Evolutionary conservation across 2,113 vertebrate genomes (phyloP).

Genomic region (Gymnobelideus leadbeateri): DNA sequence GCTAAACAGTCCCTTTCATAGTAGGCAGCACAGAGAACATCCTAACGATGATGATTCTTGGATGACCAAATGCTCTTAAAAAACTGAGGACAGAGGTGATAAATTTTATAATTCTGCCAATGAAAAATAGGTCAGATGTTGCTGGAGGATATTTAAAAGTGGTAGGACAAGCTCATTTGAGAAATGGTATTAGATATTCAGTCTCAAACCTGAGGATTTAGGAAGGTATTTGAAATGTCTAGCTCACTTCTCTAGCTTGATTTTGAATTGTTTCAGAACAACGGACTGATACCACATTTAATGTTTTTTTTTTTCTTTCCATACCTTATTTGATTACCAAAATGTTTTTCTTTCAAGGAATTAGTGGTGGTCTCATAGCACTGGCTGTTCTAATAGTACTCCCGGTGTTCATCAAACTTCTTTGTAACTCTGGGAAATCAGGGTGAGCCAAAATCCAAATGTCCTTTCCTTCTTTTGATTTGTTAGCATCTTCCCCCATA

Average conservation of each 20-base stretch:
- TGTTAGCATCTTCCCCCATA: constrained; percentile 31
- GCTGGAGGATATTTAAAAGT: constrained; percentile 13
- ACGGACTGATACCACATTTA: not conserved
- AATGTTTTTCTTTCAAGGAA: constrained; percentile 57
- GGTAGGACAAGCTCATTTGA: constrained; percentile 1
- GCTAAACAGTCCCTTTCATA: not conserved
- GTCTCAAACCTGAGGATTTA: not conserved
- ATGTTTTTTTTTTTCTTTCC: constrained; percentile 19
- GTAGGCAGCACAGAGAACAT: not conserved
- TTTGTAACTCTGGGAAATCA: constrained; percentile 59
- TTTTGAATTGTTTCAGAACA: not conserved
- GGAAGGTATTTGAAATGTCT: not conserved
- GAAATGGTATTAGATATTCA: not conserved
- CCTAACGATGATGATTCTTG: not conserved
- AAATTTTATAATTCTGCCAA: not conserved
- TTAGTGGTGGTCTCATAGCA: constrained; percentile 22
- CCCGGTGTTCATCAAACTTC: constrained; percentile 51
- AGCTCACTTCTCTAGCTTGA: not conserved
- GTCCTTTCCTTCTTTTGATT: constrained; percentile 22
- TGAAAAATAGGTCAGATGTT: not conserved
- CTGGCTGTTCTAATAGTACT: constrained; percentile 2
- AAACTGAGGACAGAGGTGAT: not conserved
- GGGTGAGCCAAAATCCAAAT: constrained; percentile 69
- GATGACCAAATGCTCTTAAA: not conserved
- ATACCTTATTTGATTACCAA: constrained; percentile 48